Percentiles rank a stretch among this genome's conserved stretches.
These are phyloP conservation scores for Aurelia aurita complex sp. Pacific DNA, from an alignment of 30 jellyfish, hydroid and myxozoan species.

Conservation along the genomic window DNA sequence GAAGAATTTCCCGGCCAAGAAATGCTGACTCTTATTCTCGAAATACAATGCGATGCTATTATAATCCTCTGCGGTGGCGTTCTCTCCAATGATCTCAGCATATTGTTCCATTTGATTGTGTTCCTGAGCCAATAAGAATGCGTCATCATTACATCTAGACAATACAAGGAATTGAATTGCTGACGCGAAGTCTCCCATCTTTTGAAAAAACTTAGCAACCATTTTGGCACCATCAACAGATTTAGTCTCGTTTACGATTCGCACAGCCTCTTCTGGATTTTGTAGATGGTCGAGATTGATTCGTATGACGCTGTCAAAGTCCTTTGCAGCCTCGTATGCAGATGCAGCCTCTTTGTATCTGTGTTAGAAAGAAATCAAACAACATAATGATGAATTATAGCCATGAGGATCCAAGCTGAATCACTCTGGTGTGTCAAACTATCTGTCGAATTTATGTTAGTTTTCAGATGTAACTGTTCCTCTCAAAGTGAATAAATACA, in stretches of 20 bases:
- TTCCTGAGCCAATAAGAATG: slow-evolving; percentile 97
- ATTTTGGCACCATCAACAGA: slow-evolving; percentile 97
- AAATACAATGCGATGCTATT: slow-evolving; percentile 94
- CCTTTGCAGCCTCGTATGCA: slow-evolving; percentile 96
- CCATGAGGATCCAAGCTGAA: too few species aligned
- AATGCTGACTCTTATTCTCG: slow-evolving; percentile 81
- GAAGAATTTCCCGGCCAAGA: slow-evolving; percentile 94
- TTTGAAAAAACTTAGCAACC: slow-evolving; percentile 98
- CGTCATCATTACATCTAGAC: slow-evolving; percentile 94
- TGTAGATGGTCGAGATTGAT: slow-evolving; percentile 91
- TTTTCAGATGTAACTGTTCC: not conserved
- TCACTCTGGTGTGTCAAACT: too few species aligned
- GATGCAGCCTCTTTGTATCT: slow-evolving; percentile 94
- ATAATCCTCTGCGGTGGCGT: slow-evolving; percentile 91
- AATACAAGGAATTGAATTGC: slow-evolving; percentile 97
- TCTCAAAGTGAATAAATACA: not conserved
- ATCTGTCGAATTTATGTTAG: not conserved
- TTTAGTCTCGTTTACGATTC: slow-evolving; percentile 97
- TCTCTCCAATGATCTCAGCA: slow-evolving; percentile 94
- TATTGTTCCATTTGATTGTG: slow-evolving; percentile 97
- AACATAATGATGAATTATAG: too few species aligned
- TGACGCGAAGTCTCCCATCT: slow-evolving; percentile 98
- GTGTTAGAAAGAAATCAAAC: not conserved
- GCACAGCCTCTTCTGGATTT: slow-evolving; percentile 99
- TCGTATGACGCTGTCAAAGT: slow-evolving; percentile 92